Evolutionary conservation across 2,888 invertebrate species (phyloP).

Genomic region (Caenorhabditis japonica): DNA sequence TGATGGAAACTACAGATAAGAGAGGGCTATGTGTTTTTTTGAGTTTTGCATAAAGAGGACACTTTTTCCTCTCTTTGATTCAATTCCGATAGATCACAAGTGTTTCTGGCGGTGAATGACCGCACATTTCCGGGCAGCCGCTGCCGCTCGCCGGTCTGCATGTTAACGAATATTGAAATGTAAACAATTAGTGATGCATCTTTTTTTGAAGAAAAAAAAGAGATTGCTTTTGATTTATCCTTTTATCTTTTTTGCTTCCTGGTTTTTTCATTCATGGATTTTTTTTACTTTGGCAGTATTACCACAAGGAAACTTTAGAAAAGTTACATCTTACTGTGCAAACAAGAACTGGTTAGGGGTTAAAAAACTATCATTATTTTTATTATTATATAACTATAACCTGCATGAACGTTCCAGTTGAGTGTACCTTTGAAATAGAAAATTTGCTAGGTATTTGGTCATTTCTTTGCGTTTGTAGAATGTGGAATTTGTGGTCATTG

Average conservation of each 20-base stretch:
- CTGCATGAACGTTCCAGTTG: constrained; percentile 35
- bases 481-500: too few species aligned
- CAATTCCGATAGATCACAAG: constrained; percentile 41
- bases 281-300: background rate
- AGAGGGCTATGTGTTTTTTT: constrained; percentile 22
- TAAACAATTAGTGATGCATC: constrained; percentile 8
- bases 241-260: constrained; percentile 2
- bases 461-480: too few species aligned
- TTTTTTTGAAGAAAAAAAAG: background rate
- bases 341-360: constrained; percentile 45
- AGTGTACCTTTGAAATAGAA: constrained; percentile 5
- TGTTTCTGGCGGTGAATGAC: constrained; percentile 45
- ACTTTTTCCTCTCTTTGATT: constrained; percentile 25
- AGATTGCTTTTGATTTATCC: background rate
- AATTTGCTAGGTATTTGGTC: background rate
- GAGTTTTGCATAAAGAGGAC: constrained; percentile 16
- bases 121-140: constrained; percentile 35
- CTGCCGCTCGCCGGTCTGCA: too few species aligned
- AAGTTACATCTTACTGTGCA: constrained; percentile 27
- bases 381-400: constrained; percentile 17
- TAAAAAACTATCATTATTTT: constrained; percentile 24
- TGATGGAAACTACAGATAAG: constrained; percentile 31
- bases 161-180: constrained; percentile 36
- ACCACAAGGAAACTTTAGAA: constrained; percentile 18
- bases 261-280: background rate